Evolutionary conservation across 2,888 invertebrate species (phyloP), one percentile per base, ranked within the genome.

Genomic region (Oscheius sp.): DNA sequence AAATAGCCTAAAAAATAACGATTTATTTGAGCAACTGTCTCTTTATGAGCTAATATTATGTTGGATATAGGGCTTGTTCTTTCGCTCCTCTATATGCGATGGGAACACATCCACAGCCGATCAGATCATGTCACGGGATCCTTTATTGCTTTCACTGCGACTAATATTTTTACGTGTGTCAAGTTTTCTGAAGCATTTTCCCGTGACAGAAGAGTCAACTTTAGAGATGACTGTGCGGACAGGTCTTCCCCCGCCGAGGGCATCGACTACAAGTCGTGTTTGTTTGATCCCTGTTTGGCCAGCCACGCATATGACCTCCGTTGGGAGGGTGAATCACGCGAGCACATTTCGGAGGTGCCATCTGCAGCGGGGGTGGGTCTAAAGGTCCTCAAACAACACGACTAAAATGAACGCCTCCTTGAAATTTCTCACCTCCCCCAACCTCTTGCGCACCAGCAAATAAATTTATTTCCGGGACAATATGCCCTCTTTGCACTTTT

Each of bases 241-340:
- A 61, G 61, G 61, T 61, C 61, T 61, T 61, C 61, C 61, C 61
- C 25, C 55, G 55, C 21, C 43, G 63, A 45, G 63, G 63, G 63
- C 66, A 66, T 25, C 29, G 66, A 66, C 66, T 66, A 66, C 66
- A 66, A 52, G 49, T 66, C 52, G 23, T 66, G 52, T 66, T 66
- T 66, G 66, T 66, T 66, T 66, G 66, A 66, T 66, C 66, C 66
- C 35, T 52, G 66, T 66, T 66, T 66, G 66, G 66, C 52, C 66
- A 49, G 18, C 66, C 66, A 66, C 66, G 66, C 52, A 66, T 52
- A 66, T 66, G 66, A 66, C 52, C 66, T 9, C 25, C 63, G 21
- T 25, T 13, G 55, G 61, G 43, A 61, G 52, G 23, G 66, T 66
- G 66, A 66, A 66, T 66, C 66, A 66, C 66, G 35, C 52, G 66